phyloP scores from a whole-genome alignment of 2,888 invertebrate species.

The Suillia variegata region DNA sequence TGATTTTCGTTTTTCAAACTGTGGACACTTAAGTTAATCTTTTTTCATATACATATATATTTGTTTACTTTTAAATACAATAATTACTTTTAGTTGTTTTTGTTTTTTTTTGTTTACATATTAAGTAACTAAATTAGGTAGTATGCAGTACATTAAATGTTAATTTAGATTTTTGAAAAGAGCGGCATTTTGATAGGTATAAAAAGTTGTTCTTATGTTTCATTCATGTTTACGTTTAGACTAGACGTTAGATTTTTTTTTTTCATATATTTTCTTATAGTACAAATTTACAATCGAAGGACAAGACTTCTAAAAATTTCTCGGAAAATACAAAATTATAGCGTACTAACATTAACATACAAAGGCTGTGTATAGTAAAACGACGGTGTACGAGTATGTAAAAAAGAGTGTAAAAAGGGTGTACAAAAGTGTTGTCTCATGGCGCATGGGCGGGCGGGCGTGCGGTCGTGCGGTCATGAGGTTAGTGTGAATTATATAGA shows the following conservation, averaged over 20 bases:
- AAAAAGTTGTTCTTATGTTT: slow-evolving; percentile 18
- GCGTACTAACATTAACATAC: too few relatives aligned
- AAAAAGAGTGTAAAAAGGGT: neutral
- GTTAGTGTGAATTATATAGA: too few relatives aligned
- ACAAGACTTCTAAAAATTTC: neutral
- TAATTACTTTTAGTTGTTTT: too few relatives aligned
- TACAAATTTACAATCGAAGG: slow-evolving; percentile 4
- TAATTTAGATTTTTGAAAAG: slow-evolving; percentile 14
- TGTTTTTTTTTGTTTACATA: too few relatives aligned
- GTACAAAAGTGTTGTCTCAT: neutral
- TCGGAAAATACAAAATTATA: neutral
- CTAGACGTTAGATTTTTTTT: slow-evolving; percentile 2
- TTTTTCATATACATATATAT: too few relatives aligned
- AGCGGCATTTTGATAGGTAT: slow-evolving; percentile 16
- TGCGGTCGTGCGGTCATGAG: too few relatives aligned
- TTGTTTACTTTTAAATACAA: too few relatives aligned
- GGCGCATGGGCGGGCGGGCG: too few relatives aligned
- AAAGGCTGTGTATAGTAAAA: too few relatives aligned
- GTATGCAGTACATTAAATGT: slow-evolving; percentile 1
- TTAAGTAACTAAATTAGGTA: too few relatives aligned
- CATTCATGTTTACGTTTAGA: slow-evolving; percentile 7
- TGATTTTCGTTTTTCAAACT: too few relatives aligned
- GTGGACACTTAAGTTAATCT: too few relatives aligned
- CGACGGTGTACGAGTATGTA: neutral
- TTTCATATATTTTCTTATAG: neutral